A percentile compares a stretch with the other conserved stretches of the same genome.
Conservation (phyloP, 2,113 vertebrate genomes). For the Corynorhinus townsendii region DNA sequence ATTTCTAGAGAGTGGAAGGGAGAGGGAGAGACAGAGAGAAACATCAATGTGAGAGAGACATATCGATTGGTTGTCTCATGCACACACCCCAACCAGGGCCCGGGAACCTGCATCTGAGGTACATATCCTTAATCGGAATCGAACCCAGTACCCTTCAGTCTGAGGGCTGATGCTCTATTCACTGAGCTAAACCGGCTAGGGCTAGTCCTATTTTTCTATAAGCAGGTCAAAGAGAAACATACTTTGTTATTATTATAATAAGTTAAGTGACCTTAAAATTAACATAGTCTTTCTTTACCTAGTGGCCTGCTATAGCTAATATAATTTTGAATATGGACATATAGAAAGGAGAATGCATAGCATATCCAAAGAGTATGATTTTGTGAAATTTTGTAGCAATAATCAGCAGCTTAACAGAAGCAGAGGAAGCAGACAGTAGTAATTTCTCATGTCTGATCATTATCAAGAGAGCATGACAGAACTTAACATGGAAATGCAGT, state of each 20-base stretch:
- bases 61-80: too few species aligned
- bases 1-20: too few species aligned
- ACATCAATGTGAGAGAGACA: too few species aligned
- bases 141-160: too few species aligned
- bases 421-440: background rate
- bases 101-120: too few species aligned
- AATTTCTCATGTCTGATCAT: background rate
- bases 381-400: background rate
- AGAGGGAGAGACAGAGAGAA: too few species aligned
- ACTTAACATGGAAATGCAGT: background rate
- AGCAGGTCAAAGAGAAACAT: background rate
- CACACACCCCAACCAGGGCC: too few species aligned
- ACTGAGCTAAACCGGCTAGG: too few species aligned
- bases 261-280: background rate
- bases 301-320: background rate
- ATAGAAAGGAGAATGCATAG: background rate
- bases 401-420: background rate
- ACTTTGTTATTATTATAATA: background rate
- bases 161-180: too few species aligned
- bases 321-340: background rate
- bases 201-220: background rate
- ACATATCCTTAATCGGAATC: too few species aligned
- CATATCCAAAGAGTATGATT: background rate
- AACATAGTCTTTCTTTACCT: background rate
- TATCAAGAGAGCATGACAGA: background rate